Percentiles rank a stretch among this genome's conserved stretches.
These are phyloP conservation scores for Epicampocera succincta DNA, from an alignment of 2,888 invertebrate genomes.

Conservation along the genomic window DNA sequence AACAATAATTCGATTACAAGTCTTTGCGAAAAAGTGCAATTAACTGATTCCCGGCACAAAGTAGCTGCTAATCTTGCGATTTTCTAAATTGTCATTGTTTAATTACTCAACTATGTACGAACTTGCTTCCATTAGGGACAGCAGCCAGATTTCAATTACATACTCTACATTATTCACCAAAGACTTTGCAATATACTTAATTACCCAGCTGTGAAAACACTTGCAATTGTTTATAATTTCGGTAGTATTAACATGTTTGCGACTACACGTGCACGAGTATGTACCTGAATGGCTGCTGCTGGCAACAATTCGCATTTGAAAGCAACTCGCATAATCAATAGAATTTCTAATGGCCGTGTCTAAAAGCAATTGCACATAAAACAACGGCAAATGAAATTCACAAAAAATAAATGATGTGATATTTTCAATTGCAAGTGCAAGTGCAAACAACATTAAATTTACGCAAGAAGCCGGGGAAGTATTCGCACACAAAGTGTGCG, in stretches of 20 bases:
- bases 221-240: slow-evolving; percentile 14
- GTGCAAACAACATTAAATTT: no score
- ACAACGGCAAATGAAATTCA: no score
- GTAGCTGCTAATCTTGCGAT: no score
- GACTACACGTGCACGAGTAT: no score
- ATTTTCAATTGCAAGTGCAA: slow-evolving; percentile 3
- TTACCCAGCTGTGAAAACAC: slow-evolving; percentile 5
- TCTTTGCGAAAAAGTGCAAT: no score
- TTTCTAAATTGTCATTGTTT: no score
- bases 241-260: no score
- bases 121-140: not conserved
- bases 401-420: not conserved
- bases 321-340: slow-evolving; percentile 21
- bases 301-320: not conserved
- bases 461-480: not conserved
- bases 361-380: no score
- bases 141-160: not conserved
- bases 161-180: not conserved
- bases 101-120: no score
- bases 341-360: slow-evolving; percentile 33
- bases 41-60: no score
- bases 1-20: no score
- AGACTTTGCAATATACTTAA: not conserved
- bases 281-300: no score
- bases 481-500: not conserved